These are phyloP conservation scores for Mercenaria mercenaria DNA, from an alignment of 1,140 invertebrate species.

Conservation along the genomic window DNA sequence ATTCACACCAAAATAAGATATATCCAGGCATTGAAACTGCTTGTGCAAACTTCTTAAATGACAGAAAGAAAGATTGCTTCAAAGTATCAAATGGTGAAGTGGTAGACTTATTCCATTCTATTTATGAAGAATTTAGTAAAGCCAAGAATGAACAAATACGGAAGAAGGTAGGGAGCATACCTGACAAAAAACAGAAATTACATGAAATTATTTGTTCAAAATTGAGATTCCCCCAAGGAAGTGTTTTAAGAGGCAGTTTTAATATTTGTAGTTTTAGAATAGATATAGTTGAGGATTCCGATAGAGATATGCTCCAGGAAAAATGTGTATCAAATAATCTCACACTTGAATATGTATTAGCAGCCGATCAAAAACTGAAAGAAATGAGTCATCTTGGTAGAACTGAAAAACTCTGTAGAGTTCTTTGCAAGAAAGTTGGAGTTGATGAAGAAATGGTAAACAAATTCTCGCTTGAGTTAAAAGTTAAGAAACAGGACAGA, in stretches of 20 bases:
- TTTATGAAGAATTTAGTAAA: background rate
- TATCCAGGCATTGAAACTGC: too few relatives aligned
- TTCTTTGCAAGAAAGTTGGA: background rate
- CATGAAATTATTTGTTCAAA: background rate
- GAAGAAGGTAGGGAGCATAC: background rate
- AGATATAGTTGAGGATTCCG: background rate
- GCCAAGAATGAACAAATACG: background rate
- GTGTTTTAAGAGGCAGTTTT: background rate
- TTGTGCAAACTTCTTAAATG: too few relatives aligned
- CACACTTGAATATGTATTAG: background rate
- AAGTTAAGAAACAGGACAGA: background rate
- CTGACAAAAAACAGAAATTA: background rate
- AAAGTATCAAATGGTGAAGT: background rate
- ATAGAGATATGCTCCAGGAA: background rate
- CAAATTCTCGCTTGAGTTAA: background rate
- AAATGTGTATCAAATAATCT: background rate
- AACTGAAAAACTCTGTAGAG: background rate
- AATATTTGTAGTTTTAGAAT: background rate
- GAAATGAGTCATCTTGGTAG: background rate
- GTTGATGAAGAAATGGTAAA: background rate
- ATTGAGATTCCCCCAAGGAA: background rate
- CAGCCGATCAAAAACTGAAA: background rate
- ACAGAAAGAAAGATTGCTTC: background rate
- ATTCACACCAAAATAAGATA: too few relatives aligned
- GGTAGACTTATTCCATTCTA: background rate